Base-by-base conservation (phyloP, 2,797 vertebrate species). In the Antrozous pallidus region DNA sequence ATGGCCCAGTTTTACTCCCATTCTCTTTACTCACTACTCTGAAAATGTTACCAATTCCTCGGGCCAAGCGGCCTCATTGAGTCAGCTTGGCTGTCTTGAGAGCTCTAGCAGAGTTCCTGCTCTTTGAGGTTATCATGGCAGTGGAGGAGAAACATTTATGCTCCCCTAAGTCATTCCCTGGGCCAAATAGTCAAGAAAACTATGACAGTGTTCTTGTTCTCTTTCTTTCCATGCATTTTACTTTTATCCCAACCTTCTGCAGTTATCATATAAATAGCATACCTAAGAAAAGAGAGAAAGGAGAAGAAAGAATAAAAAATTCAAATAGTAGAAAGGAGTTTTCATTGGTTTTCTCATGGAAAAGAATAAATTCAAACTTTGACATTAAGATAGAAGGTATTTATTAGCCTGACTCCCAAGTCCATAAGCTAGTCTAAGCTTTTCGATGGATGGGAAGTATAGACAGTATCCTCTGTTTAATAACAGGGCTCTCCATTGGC, bases 401-500 rank as follows among this genome's bases (percentile, higher is more conserved):
- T 56, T 49, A 45, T 9, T 28, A 88, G 5, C 31, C 22, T 20
- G 12, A 56, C 5, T 33, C 18, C 49, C 20, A 49, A 65, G 54
- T 26, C 26, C 38, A 26, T 31, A 51, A 2, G 0, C 42, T 31
- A 67, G 1, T 49, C 74, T 67, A 77, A 94, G 28, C 2, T 47
- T 77, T 90, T 22, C 33, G 47, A 17, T 31, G 26, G 38, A 65
- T 28, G 26, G 12, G 79, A 51, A 10, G 31, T 31, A 3, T 38
- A 11, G 36, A 31, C n/a, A 71, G 16, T 45, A 33, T 51, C 33
- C 5, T 79, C 61, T 84, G 45, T 88, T 74, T 74, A 94, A 88
- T 93, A 92, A 89, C 6, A 16, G 94, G 58, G 91, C 26, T 96
- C 54, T 85, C 73, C 49, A 87, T 4, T 90, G 69, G 69, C 78